Evolutionary conservation across 2,888 invertebrate species (phyloP).

Genomic region (Onchidella celtica): DNA sequence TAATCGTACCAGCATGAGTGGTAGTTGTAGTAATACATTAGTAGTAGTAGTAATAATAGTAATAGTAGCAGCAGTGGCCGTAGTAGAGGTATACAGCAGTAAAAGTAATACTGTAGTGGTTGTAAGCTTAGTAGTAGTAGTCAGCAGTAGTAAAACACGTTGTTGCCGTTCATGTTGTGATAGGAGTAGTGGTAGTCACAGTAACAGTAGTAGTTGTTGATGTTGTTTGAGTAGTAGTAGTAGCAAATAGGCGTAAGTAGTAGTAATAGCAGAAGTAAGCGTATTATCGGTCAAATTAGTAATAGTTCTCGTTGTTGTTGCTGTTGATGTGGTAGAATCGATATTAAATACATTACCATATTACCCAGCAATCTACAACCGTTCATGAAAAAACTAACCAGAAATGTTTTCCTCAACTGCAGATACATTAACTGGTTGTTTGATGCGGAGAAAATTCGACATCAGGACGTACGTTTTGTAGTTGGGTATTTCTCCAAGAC

Average conservation of each 20-base stretch:
- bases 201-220: slow-evolving; percentile 21
- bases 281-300: slow-evolving; percentile 31
- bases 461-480: slow-evolving; percentile 76
- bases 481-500: slow-evolving; percentile 75
- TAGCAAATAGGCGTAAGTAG: neutral
- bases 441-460: slow-evolving; percentile 73
- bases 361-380: too few relatives aligned
- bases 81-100: slow-evolving; percentile 44
- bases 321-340: neutral
- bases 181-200: neutral
- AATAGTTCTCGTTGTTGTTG: slow-evolving; percentile 36
- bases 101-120: slow-evolving; percentile 26
- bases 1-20: slow-evolving; percentile 9
- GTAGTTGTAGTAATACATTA: slow-evolving; percentile 44
- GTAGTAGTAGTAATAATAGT: slow-evolving; percentile 33
- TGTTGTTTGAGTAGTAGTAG: neutral
- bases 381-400: too few relatives aligned
- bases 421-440: slow-evolving; percentile 78
- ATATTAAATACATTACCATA: too few relatives aligned
- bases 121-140: slow-evolving; percentile 18
- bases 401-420: too few relatives aligned
- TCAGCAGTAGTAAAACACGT: neutral
- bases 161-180: slow-evolving; percentile 9
- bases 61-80: slow-evolving; percentile 39
- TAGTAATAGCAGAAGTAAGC: slow-evolving; percentile 33